These are phyloP conservation scores for Nematostella vectensis DNA, from an alignment of 92 coral and sea anemone species.

Conservation along the genomic window DNA sequence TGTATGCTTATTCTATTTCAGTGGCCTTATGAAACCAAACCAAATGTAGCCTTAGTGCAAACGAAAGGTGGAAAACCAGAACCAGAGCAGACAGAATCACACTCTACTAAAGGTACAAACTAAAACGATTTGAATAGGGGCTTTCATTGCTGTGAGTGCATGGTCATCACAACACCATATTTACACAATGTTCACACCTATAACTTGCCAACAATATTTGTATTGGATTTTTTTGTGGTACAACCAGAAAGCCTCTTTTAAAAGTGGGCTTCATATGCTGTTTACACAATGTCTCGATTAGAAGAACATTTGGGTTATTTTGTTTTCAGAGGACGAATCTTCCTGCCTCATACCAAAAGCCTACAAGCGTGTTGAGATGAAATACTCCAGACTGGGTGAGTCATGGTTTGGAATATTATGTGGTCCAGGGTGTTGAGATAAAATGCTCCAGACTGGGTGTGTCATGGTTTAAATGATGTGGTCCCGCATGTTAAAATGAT, in stretches of 20 bases:
- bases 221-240: too few relatives aligned
- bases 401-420: neutral
- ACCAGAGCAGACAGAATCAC: neutral
- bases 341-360: slow-evolving; percentile 76
- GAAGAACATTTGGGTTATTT: too few relatives aligned
- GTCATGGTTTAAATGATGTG: neutral
- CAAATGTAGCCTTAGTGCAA: neutral
- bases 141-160: too few relatives aligned
- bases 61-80: neutral
- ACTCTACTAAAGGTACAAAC: neutral
- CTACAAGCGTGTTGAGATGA: slow-evolving; percentile 88
- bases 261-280: too few relatives aligned
- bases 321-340: slow-evolving; percentile 59
- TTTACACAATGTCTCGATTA: too few relatives aligned
- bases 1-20: too few relatives aligned
- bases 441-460: slow-evolving; percentile 85
- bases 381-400: slow-evolving; percentile 88
- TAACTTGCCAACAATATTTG: too few relatives aligned
- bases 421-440: slow-evolving; percentile 71
- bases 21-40: neutral
- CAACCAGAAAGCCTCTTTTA: too few relatives aligned
- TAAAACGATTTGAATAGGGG: too few relatives aligned
- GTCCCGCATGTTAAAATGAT: slow-evolving; percentile 63
- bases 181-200: too few relatives aligned
- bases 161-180: too few relatives aligned